A percentile compares a stretch with the other conserved stretches of the same genome.
These are phyloP conservation scores for Cephus pulcher DNA, from an alignment of 2,888 invertebrate species.

Conservation along the genomic window DNA sequence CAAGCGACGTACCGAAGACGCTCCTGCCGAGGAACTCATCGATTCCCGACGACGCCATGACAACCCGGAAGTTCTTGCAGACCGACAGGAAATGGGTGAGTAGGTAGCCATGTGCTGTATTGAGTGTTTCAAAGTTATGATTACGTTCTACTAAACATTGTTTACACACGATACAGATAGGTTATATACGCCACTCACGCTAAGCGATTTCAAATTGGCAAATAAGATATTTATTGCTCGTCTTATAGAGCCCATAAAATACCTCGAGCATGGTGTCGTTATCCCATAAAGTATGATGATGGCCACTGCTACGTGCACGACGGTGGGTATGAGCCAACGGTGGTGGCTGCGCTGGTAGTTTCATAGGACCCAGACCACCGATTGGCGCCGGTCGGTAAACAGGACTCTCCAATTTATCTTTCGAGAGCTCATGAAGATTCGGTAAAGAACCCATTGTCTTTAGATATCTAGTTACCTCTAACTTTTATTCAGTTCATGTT, in stretches of 20 bases:
- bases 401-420: constrained; percentile 57
- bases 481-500: background rate
- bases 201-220: background rate
- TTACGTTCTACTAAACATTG: background rate
- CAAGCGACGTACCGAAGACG: constrained; percentile 78
- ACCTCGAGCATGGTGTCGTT: constrained; percentile 63
- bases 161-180: too few relatives aligned
- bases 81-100: constrained; percentile 72
- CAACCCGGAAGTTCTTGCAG: constrained; percentile 62
- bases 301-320: constrained; percentile 58
- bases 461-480: background rate
- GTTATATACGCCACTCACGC: background rate
- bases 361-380: constrained; percentile 52
- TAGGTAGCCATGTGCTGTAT: constrained; percentile 70
- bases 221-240: background rate
- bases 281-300: constrained; percentile 59
- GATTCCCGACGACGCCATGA: constrained; percentile 69
- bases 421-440: constrained; percentile 74
- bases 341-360: constrained; percentile 57
- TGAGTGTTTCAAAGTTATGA: background rate
- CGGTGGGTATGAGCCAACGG: constrained; percentile 57
- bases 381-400: constrained; percentile 54
- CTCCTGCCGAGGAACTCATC: constrained; percentile 71
- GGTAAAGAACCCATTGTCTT: constrained; percentile 74
- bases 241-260: background rate